phyloP scores from a whole-genome alignment of 2,888 invertebrate species.

The Drosophila falleni region DNA sequence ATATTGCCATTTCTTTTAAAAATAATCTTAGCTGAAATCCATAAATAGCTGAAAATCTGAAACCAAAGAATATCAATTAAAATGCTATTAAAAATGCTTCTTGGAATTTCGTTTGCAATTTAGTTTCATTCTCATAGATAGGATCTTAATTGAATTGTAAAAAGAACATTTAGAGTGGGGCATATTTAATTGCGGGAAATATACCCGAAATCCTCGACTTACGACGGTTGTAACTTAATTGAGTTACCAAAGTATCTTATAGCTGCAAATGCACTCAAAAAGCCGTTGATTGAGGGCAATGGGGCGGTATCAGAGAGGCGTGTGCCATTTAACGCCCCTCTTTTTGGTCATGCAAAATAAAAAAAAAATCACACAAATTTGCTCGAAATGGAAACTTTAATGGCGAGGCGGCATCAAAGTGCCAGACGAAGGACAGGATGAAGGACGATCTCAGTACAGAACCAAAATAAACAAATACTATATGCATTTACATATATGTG shows the following conservation, averaged over 20 bases:
- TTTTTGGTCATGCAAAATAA: constrained; percentile 23
- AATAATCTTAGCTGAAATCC: too few relatives aligned
- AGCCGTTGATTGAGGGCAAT: constrained; percentile 8
- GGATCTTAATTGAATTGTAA: constrained; percentile 15
- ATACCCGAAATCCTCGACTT: constrained; percentile 8
- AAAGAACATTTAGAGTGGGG: constrained; percentile 15
- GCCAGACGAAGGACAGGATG: constrained; percentile 33
- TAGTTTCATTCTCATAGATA: constrained; percentile 2
- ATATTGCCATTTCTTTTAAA: too few relatives aligned
- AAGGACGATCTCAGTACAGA: constrained; percentile 20
- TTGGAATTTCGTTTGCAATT: not conserved
- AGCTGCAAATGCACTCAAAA: constrained; percentile 68
- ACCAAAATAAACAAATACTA: constrained; percentile 41
- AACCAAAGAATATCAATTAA: constrained; percentile 10
- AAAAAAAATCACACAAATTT: not conserved
- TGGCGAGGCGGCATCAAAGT: constrained; percentile 33
- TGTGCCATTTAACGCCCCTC: constrained; percentile 21
- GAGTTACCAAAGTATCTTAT: constrained; percentile 76
- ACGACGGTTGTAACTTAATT: constrained; percentile 62
- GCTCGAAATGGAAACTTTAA: constrained; percentile 50
- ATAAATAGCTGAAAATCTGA: not conserved
- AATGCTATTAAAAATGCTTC: not conserved
- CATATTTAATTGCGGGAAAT: constrained; percentile 17
- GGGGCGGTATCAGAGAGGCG: constrained; percentile 2
- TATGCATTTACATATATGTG: constrained; percentile 39